A percentile compares a stretch with the other conserved stretches of the same genome.
Conservation (phyloP, 2,113 vertebrate genomes). For the Malurus melanocephalus region DNA sequence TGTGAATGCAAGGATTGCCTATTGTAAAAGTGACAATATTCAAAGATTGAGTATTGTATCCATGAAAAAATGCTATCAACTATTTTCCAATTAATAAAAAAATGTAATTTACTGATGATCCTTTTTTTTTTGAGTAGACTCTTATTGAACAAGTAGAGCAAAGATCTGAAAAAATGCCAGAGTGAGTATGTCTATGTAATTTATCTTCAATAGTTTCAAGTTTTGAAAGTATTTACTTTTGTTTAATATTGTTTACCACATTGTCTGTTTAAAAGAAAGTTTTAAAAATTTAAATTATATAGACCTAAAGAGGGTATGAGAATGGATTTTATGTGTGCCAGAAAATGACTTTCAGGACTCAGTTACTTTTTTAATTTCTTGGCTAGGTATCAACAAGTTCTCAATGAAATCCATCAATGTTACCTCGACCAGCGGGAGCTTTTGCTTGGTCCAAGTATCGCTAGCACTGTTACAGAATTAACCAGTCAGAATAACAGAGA, state of each 20-base stretch:
- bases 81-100: neutral
- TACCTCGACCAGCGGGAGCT: conserved; percentile 93
- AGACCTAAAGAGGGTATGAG: neutral
- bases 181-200: conserved; percentile 80
- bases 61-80: neutral
- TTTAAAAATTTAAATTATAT: neutral
- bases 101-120: neutral
- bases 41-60: neutral
- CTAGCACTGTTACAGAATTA: conserved; percentile 91
- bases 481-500: conserved; percentile 94
- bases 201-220: neutral
- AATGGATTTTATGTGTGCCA: neutral
- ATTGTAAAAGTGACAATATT: conserved; percentile 1
- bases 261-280: neutral
- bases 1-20: neutral
- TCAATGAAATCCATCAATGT: conserved; percentile 92
- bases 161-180: conserved; percentile 89
- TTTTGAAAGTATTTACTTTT: neutral
- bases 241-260: neutral
- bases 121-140: conserved; percentile 69
- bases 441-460: conserved; percentile 89
- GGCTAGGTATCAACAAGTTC: conserved; percentile 89
- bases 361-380: neutral
- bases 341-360: neutral
- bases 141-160: conserved; percentile 96